Conservation (phyloP, 2,797 vertebrate genomes). For the Aphelocoma californica region DNA sequence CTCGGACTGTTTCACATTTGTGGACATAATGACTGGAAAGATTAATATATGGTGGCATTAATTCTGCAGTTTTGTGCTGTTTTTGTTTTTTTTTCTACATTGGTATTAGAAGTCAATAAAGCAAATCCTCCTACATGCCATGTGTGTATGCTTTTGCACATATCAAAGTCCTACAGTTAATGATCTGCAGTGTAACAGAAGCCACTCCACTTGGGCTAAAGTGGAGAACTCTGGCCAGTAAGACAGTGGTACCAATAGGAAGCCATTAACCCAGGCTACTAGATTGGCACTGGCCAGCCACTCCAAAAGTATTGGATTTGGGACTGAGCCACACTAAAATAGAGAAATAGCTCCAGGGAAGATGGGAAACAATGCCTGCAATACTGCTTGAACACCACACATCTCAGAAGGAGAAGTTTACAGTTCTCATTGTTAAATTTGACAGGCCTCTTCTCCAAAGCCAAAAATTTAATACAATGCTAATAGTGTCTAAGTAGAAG, state of each 20-base stretch:
- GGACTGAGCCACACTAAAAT: not conserved
- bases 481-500: not conserved
- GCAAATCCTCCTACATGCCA: not conserved
- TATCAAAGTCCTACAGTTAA: not conserved
- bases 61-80: not conserved
- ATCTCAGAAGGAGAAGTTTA: not conserved
- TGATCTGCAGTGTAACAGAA: not conserved
- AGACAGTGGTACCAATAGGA: not conserved
- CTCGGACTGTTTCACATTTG: constrained; percentile 32
- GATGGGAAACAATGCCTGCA: not conserved
- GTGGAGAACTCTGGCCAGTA: not conserved
- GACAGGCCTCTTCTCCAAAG: not conserved
- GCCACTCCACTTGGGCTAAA: not conserved
- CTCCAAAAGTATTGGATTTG: not conserved
- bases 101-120: not conserved
- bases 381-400: not conserved
- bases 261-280: constrained; percentile 5
- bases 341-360: not conserved
- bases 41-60: not conserved
- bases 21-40: not conserved
- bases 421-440: constrained; percentile 8
- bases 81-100: not conserved
- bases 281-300: not conserved
- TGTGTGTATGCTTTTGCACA: not conserved
- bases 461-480: not conserved